phyloP scores from a whole-genome alignment of 2,797 vertebrate genomes.

The Rhabdophis nuchalis region DNA sequence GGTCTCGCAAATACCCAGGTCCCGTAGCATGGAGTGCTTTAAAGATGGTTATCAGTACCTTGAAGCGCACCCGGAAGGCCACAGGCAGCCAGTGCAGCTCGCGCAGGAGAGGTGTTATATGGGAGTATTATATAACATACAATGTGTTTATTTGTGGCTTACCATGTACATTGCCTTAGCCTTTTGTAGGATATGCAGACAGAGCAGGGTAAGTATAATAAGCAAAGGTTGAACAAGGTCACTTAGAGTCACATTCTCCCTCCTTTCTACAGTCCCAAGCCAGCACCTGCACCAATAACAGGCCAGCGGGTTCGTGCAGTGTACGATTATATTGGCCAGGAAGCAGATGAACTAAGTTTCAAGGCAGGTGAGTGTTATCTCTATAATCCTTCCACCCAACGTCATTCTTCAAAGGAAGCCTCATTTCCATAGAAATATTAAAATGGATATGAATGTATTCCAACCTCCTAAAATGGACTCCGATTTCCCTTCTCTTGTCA shows the following conservation, averaged over 20 bases:
- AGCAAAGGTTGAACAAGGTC: neutral
- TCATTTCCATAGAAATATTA: neutral
- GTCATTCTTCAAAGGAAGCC: neutral
- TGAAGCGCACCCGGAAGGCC: too few relatives aligned
- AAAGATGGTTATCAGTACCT: too few relatives aligned
- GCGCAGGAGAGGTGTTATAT: too few relatives aligned
- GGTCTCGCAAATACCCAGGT: too few relatives aligned
- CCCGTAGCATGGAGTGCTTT: too few relatives aligned
- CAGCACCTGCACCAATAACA: constrained; percentile 7
- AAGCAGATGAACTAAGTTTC: constrained; percentile 59
- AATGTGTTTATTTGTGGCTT: neutral
- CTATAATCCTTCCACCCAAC: neutral
- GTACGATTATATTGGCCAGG: constrained; percentile 58
- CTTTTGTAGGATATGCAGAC: neutral
- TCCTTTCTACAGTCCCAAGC: constrained; percentile 18
- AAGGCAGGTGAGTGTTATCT: constrained; percentile 46
- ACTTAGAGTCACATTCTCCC: neutral
- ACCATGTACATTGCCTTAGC: neutral
- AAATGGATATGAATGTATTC: neutral
- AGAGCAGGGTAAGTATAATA: neutral
- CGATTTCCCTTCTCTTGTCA: neutral
- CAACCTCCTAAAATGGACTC: neutral
- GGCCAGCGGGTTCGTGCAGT: constrained; percentile 55
- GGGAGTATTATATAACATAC: too few relatives aligned
- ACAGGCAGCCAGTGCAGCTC: too few relatives aligned